phyloP scores from a whole-genome alignment of 1,140 invertebrate species.

The Ylistrum balloti region DNA sequence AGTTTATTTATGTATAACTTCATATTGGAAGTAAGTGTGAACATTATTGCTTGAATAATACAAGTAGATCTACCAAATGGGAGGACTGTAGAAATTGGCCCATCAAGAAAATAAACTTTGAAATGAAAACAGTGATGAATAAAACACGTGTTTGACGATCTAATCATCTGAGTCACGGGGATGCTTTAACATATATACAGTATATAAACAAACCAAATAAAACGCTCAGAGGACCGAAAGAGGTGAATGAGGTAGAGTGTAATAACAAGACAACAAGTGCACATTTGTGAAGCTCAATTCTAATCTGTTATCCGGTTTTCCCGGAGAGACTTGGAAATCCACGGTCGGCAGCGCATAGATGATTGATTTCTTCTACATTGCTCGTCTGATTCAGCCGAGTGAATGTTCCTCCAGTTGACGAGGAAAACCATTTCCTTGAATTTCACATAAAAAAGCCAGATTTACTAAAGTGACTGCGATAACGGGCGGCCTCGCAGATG shows the following conservation, averaged over 20 bases:
- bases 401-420: slow-evolving; percentile 1
- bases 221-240: not conserved
- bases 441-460: slow-evolving; percentile 15
- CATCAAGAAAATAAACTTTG: not conserved
- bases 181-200: not conserved
- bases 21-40: too few relatives aligned
- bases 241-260: not conserved
- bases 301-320: slow-evolving; percentile 30
- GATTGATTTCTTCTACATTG: slow-evolving; percentile 15
- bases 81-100: not conserved
- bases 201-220: not conserved
- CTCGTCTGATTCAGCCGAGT: slow-evolving; percentile 15
- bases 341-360: not conserved
- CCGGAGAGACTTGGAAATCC: not conserved
- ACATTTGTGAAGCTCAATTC: not conserved
- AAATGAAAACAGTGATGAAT: not conserved
- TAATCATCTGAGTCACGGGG: slow-evolving; percentile 6
- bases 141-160: slow-evolving; percentile 34
- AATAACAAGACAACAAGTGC: not conserved
- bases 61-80: not conserved
- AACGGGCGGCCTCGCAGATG: slow-evolving; percentile 10
- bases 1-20: too few relatives aligned
- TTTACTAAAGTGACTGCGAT: not conserved
- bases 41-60: not conserved
- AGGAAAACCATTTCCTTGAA: slow-evolving; percentile 19